Conservation (phyloP, 2,797 vertebrate genomes). For the Sebastes diploproa region DNA sequence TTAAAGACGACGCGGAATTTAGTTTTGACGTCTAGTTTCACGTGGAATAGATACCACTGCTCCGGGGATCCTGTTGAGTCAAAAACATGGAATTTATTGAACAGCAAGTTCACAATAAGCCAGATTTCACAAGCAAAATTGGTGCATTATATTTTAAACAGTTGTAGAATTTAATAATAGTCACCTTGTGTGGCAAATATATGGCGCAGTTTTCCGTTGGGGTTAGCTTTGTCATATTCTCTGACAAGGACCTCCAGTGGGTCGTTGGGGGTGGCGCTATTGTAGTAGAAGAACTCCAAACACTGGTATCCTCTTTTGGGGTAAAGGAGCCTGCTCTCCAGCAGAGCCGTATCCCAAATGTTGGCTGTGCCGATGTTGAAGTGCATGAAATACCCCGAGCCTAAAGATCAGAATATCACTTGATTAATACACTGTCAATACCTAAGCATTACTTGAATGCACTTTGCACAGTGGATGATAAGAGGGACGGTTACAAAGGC, state of each 20-base stretch:
- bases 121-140: background rate
- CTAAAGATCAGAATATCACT: constrained; percentile 67
- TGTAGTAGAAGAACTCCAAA: constrained; percentile 91
- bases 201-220: constrained; percentile 74
- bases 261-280: constrained; percentile 77
- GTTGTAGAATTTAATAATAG: background rate
- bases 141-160: background rate
- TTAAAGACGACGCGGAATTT: constrained; percentile 90
- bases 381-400: constrained; percentile 93
- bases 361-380: constrained; percentile 76
- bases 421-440: background rate
- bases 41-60: constrained; percentile 89
- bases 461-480: background rate
- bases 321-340: constrained; percentile 89
- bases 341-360: constrained; percentile 68
- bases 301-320: constrained; percentile 91
- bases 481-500: background rate
- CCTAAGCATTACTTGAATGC: background rate
- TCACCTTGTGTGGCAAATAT: constrained; percentile 83
- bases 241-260: constrained; percentile 82
- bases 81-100: background rate
- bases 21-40: constrained; percentile 78
- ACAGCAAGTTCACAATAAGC: background rate
- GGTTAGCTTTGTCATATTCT: constrained; percentile 79
- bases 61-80: constrained; percentile 68